Evolutionary conservation across 1,140 invertebrate genomes (phyloP), one percentile per base, ranked within the genome.

Genomic region (Melipona quadrifasciata): DNA sequence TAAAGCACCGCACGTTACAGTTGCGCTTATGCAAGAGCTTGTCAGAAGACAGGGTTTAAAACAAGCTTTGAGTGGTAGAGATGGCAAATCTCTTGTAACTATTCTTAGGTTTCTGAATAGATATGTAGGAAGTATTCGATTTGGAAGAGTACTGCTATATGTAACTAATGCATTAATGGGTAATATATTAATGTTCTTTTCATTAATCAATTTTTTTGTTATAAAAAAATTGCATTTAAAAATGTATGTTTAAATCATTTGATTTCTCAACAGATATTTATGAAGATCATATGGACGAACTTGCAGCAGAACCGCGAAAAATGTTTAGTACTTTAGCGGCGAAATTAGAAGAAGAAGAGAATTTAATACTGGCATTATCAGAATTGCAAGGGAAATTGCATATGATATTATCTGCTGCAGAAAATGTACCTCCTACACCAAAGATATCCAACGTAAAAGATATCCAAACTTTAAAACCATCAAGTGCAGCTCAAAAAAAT

Each of bases 21-120:
- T 98, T 71, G 96, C 96, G 75, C 94, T 99, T 10, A 95, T 99
- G 85, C 97, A 98, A 93, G 98, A 99, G 94, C 94, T 99, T 58
- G 96, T 97, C 24, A 96, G 97, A 92, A 96, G 97, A 64, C 96
- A 97, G 93, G 97, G 96, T n/a, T 92, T 98, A 57, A 93, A 95
- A 88, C 95, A 96, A 86, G 97, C 98, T 8, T 93, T 99, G 10
- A 95, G 96, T 58, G 96, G 96, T 27, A 95, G 97, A 89, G 95
- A 96, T 85, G 96, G 96, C 71, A 96, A 97, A 88, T 95, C 96
- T 55, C 92, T 99, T 31, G 92, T 95, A 14, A 92, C 94, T 77
- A 95, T 99, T 82, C 91, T 99, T 0, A 96, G 96, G 86, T 99
- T 98, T 94, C 95, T 99, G n/a, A 96, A 96, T 80, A 96, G 95